Percentiles rank a stretch among this genome's conserved stretches.
Evolutionary conservation across 2,888 invertebrate genomes (phyloP).

Genomic region (Tinea semifulvella): DNA sequence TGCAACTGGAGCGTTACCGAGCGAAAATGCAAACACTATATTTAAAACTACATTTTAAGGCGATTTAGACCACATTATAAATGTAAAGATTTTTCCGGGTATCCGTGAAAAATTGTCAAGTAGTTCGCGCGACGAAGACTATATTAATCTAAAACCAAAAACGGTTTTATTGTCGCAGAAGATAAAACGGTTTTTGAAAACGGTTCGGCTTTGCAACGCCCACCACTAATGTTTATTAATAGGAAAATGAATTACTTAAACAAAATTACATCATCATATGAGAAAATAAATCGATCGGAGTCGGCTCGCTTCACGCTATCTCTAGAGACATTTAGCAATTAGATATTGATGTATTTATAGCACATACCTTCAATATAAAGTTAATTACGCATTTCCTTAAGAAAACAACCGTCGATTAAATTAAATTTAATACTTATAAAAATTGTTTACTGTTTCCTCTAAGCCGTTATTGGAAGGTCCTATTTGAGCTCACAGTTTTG

Average conservation of each 20-base stretch:
- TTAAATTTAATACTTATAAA: slow-evolving; percentile 12
- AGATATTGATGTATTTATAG: slow-evolving; percentile 11
- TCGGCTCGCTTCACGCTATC: background rate
- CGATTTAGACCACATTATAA: too few species aligned
- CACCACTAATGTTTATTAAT: background rate
- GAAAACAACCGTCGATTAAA: slow-evolving; percentile 13
- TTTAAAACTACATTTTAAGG: too few species aligned
- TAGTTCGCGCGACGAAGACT: too few species aligned
- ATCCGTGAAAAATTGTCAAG: too few species aligned
- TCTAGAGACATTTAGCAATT: slow-evolving; percentile 9
- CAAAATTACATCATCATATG: slow-evolving; percentile 1
- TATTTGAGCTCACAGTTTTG: background rate
- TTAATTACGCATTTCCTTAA: slow-evolving; percentile 26
- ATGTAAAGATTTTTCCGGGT: too few species aligned
- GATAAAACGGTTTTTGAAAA: too few species aligned
- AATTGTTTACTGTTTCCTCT: slow-evolving; percentile 11
- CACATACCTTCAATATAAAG: slow-evolving; percentile 25
- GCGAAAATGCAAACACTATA: too few species aligned
- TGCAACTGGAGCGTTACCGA: too few species aligned
- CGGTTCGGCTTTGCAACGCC: too few species aligned
- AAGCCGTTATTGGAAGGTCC: background rate
- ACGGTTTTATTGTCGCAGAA: too few species aligned
- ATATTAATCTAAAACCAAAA: too few species aligned
- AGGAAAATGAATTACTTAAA: background rate
- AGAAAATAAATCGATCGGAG: slow-evolving; percentile 1